Evolutionary conservation across 2,888 invertebrate species (phyloP), one percentile per base, ranked within the genome.

Genomic region (Ophion obscuratus): DNA sequence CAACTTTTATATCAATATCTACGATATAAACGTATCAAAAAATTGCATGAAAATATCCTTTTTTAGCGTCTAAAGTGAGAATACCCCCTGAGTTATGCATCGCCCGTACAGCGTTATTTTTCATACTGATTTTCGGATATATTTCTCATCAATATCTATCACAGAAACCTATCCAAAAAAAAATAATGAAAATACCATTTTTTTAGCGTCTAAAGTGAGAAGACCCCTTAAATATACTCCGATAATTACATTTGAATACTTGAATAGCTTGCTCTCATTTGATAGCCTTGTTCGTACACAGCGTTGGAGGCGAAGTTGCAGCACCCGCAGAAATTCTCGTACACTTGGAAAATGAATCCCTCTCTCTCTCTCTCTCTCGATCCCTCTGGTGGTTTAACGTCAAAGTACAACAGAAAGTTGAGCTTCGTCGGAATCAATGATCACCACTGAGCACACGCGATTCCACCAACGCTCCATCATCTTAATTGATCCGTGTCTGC

Each of bases 171-270:
- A 24, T 24, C 24, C 1, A 24, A 24, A 24, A 24, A 24, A 24
- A 24, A 24, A 24, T 24, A 1, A 24, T 24, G 1, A 24, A 24
- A 24, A 24, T 24, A 24, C 2, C 24, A 24, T 24, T 24, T 24
- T 24, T 24, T 24, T 24, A 24, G 24, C 24, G 24, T 24, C 24
- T 24, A 24, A 24, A 24, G 24, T 24, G 24, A 24, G 24, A 24
- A 24, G 24, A 24, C 24, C 24, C 24, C 24, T 24, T 24, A 24
- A 24, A 82, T 79, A 85, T 81, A 79, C 70, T 59, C 62, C 75
- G 78, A 73, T 85, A 85, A 85, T 85, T 85, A 75, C 85, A 85
- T 85, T 82, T 85, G 85, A 85, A 85, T 85, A 82, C 82, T 85
- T 78, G 24, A 85, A 75, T 61, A 62, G 78, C 57, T 76, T 64